Conservation (phyloP, 2,113 vertebrate species). For the human (Homo sapiens) region GRCh38 chr5:118902001-118902500, state of each 20-base stretch:
- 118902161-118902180: neutral
- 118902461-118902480: neutral
- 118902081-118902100: neutral
- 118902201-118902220: slow-evolving; percentile 26
- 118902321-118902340: neutral
- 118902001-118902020: neutral
- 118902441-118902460: neutral
- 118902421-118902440: neutral
- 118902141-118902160: slow-evolving; percentile 3
- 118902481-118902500: neutral
- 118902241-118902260: neutral
- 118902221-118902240: slow-evolving; percentile 10
- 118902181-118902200: neutral
- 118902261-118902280: neutral
- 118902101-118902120: neutral
- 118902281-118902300: neutral
- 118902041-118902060: neutral
- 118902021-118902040: neutral
- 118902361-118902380: neutral
- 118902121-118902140: slow-evolving; percentile 18
- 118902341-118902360: neutral
- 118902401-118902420: neutral
- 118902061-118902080: neutral
- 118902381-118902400: neutral
- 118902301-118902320: neutral